Percentiles rank a stretch among this genome's conserved stretches.
Evolutionary conservation across 2,888 invertebrate genomes (phyloP).

Genomic region (Zhuqinia jingwanae): DNA sequence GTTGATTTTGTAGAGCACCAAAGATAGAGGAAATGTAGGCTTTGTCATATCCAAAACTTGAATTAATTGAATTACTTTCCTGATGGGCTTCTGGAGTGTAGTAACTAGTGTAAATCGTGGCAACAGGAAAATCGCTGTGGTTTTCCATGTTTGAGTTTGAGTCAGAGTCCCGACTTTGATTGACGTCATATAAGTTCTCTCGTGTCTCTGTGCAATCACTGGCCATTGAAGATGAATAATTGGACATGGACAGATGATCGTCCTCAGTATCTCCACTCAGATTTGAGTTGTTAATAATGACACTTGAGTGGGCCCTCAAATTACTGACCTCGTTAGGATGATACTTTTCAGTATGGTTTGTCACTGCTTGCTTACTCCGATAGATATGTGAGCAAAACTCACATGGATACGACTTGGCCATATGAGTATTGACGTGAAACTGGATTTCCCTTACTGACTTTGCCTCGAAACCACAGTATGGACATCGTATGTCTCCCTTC

Average conservation of each 20-base stretch:
- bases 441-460: conserved; percentile 28
- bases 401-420: conserved; percentile 47
- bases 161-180: conserved; percentile 1
- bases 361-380: conserved; percentile 44
- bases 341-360: conserved; percentile 3
- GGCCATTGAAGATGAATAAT: conserved; percentile 29
- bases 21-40: neutral
- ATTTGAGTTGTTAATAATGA: neutral
- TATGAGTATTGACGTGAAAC: conserved; percentile 48
- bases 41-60: no score
- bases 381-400: conserved; percentile 42
- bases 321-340: conserved; percentile 7
- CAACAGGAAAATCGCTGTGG: neutral
- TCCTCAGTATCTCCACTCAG: neutral
- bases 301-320: no score
- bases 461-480: conserved; percentile 46
- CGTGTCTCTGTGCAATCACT: no score
- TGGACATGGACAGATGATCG: conserved; percentile 20
- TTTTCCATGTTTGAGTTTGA: no score
- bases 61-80: neutral
- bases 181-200: neutral
- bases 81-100: neutral
- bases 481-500: conserved; percentile 38
- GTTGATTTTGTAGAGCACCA: neutral
- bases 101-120: neutral